Base-by-base conservation (phyloP, 2,797 vertebrate species). In the Phrynocephalus vlangalii region DNA sequence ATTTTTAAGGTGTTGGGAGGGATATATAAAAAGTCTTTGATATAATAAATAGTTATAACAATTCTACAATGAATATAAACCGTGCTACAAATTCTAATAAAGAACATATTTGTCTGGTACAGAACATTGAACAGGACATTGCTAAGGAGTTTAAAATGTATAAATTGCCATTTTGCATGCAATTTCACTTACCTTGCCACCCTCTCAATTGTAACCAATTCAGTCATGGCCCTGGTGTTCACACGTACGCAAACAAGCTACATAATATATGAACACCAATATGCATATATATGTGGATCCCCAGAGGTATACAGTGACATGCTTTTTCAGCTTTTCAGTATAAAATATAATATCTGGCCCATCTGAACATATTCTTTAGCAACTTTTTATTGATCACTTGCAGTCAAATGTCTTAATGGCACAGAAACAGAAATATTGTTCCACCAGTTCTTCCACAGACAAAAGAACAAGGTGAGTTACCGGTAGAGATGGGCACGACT, bases 1-100 rank as follows among this genome's bases (percentile, higher is more conserved):
- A 89, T 88, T 94, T 95, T 94, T 90, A 93, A 83, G 71, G 16
- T 16, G 73, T 48, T 86, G 85, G 6, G 6, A 86, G 83, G 91
- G 90, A 84, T 91, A 85, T 93, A 93, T 91, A 84, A 95, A 93
- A 96, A 96, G 67, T 88, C 73, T 89, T 90, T 88, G 89, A 90
- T 79, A 91, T 88, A 56, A 56, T 56, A 89, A 89, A 81, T 90
- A 82, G 79, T 89, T 92, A 86, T 66, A 94, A 91, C 94, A 94
- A 67, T 82, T 90, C 91, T 68, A 88, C 94, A 93, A 93, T 93
- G 44, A 94, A 95, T 93, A 24, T 90, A 83, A 95, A 95, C 82
- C 86, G 80, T 84, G 83, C 83, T 90, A 79, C 89, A 93, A 87
- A 93, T 90, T 77, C 83, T 86, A 94, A 92, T 83, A 92, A 91